Percentiles rank a stretch among this genome's conserved stretches.
Evolutionary conservation across 2,888 invertebrate species (phyloP).

Genomic region (Hecatera dysodea): DNA sequence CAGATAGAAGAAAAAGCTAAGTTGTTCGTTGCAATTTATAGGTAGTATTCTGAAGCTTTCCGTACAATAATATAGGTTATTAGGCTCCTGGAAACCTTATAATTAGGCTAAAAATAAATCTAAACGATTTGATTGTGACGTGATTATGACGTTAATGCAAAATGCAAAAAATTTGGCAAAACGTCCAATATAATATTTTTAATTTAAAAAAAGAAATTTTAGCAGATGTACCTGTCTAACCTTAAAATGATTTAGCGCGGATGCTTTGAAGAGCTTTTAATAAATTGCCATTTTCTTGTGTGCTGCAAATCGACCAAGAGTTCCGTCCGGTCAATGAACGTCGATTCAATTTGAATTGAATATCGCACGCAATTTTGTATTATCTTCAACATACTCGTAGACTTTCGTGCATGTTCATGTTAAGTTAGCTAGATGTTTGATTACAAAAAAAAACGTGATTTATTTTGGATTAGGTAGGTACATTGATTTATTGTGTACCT

Average conservation of each 20-base stretch:
- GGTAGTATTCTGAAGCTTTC: not conserved
- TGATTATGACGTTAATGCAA: not conserved
- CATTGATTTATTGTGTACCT: not conserved
- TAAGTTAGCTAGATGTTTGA: no score
- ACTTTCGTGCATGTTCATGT: not conserved
- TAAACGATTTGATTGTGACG: no score
- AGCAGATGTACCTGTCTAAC: not conserved
- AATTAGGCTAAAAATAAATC: not conserved
- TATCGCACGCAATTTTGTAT: constrained; percentile 17
- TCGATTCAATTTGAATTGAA: not conserved
- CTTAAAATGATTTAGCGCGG: not conserved
- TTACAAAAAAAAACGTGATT: not conserved
- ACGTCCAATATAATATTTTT: not conserved
- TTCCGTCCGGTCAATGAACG: constrained; percentile 12
- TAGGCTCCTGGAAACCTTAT: not conserved
- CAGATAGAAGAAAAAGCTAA: constrained; percentile 25
- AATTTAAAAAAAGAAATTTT: not conserved
- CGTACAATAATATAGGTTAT: not conserved
- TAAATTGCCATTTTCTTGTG: constrained; percentile 15
- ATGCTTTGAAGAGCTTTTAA: not conserved
- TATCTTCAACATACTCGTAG: not conserved
- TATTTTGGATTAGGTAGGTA: not conserved
- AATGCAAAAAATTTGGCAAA: constrained; percentile 3
- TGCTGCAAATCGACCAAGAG: constrained; percentile 5
- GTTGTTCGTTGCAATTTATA: not conserved